Evolutionary conservation across 2,113 vertebrate species (phyloP).

Genomic region (Cairina moschata): DNA sequence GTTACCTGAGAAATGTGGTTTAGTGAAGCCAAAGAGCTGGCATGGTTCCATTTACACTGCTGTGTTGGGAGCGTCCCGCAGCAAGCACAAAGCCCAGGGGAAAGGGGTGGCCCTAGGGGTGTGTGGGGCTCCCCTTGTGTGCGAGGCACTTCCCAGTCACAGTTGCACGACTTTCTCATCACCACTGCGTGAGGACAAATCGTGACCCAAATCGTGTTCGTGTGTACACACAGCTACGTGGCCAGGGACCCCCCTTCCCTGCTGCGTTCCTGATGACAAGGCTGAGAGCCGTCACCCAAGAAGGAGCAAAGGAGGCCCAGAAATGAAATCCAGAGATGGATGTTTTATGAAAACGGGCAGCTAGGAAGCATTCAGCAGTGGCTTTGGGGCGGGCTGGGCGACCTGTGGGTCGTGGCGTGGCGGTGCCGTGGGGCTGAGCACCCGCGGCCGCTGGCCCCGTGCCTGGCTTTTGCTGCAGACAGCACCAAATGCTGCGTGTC

Average conservation of each 20-base stretch:
- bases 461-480: neutral
- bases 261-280: rapidly evolving
- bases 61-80: no score
- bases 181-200: no score
- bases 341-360: neutral
- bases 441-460: neutral
- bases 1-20: neutral
- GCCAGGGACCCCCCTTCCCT: neutral
- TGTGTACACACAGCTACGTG: no score
- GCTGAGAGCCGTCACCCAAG: neutral
- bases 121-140: no score
- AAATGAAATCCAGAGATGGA: neutral
- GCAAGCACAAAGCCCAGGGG: no score
- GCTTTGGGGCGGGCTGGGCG: neutral
- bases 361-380: neutral
- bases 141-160: no score
- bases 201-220: no score
- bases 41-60: no score
- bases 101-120: no score
- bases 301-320: neutral
- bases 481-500: neutral
- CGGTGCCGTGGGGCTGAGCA: neutral
- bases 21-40: neutral
- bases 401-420: neutral
- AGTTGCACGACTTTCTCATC: no score